Percentiles rank a stretch among this genome's conserved stretches.
phyloP scores from a whole-genome alignment of 2,888 invertebrate species.

The Oxyscelio sp. region DNA sequence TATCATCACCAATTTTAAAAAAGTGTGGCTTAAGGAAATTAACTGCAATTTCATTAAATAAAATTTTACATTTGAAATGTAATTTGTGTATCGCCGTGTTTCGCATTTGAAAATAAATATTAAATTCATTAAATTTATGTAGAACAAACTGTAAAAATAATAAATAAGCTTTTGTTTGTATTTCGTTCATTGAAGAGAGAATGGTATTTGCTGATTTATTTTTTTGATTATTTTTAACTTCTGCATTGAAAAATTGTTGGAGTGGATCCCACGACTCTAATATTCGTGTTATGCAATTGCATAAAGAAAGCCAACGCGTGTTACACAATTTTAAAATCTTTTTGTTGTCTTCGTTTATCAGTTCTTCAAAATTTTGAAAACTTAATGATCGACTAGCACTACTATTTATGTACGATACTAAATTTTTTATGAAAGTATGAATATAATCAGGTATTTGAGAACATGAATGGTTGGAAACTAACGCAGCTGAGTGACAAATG shows the following conservation, averaged over 20 bases:
- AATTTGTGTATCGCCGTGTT: not conserved
- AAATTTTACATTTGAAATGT: not conserved
- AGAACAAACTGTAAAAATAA: not conserved
- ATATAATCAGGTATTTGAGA: slow-evolving; percentile 11
- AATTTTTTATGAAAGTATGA: not conserved
- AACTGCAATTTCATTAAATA: not conserved
- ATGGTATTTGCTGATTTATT: not conserved
- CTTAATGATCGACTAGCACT: slow-evolving; percentile 26
- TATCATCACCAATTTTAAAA: not conserved
- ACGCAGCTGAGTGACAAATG: slow-evolving; percentile 50
- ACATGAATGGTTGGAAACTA: slow-evolving; percentile 43
- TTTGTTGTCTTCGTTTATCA: not conserved
- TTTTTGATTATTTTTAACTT: not conserved
- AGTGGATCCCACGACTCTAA: not conserved
- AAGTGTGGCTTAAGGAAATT: not conserved
- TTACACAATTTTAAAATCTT: slow-evolving; percentile 4
- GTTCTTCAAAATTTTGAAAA: slow-evolving; percentile 37
- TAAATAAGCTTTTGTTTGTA: slow-evolving; percentile 7
- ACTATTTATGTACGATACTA: not conserved
- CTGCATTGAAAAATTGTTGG: not conserved
- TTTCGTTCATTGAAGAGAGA: not conserved
- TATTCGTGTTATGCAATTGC: not conserved
- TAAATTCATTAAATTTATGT: not conserved
- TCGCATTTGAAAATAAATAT: not conserved
- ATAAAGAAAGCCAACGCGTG: slow-evolving; percentile 3